Percentiles rank a stretch among this genome's conserved stretches.
These are phyloP conservation scores for Tigriopus japonicus DNA, from an alignment of 1,140 invertebrate genomes.

Conservation along the genomic window DNA sequence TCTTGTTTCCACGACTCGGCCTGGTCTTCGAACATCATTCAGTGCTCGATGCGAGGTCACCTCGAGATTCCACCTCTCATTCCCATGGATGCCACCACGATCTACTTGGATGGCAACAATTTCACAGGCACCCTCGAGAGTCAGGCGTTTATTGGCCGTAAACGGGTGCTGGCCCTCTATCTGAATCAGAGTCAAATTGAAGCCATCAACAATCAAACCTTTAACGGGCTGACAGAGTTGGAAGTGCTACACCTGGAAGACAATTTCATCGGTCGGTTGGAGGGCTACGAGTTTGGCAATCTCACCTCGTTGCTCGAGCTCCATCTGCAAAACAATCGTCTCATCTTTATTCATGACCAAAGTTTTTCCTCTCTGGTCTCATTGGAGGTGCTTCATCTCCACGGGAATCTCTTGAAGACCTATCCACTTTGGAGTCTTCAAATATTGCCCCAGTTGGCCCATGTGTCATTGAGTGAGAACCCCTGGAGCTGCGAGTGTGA, in stretches of 20 bases:
- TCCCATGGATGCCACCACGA: conserved; percentile 82
- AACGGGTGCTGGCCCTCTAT: conserved; percentile 63
- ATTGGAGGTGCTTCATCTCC: conserved; percentile 58
- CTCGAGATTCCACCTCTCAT: conserved; percentile 56
- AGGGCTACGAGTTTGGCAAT: conserved; percentile 58
- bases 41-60: conserved; percentile 47
- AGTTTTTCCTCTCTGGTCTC: conserved; percentile 59
- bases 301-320: conserved; percentile 46
- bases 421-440: conserved; percentile 39
- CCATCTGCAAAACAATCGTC: conserved; percentile 67
- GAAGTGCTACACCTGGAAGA: conserved; percentile 55
- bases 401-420: conserved; percentile 58
- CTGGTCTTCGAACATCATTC: conserved; percentile 80
- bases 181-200: conserved; percentile 68
- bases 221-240: conserved; percentile 59
- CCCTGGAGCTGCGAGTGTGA: conserved; percentile 30
- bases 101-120: conserved; percentile 77
- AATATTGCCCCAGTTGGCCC: conserved; percentile 24
- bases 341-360: conserved; percentile 59
- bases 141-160: conserved; percentile 74
- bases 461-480: conserved; percentile 25
- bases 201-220: conserved; percentile 72
- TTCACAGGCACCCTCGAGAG: conserved; percentile 57
- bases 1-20: conserved; percentile 82
- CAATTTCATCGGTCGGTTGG: conserved; percentile 60